Percentiles rank a stretch among this genome's conserved stretches.
These are phyloP conservation scores for Thecophora atra DNA, from an alignment of 2,888 invertebrate species.

Conservation along the genomic window DNA sequence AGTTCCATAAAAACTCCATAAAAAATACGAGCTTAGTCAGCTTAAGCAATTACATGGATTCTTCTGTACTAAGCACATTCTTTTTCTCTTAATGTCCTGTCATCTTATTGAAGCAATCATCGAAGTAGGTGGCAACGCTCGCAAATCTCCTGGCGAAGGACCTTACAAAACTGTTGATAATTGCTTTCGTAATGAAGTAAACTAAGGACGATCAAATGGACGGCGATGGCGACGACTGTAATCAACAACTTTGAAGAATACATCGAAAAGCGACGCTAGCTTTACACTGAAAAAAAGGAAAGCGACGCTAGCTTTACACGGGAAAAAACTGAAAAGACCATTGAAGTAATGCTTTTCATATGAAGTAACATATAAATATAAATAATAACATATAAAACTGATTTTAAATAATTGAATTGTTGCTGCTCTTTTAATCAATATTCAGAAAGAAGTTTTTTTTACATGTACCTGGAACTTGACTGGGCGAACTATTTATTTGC, in stretches of 20 bases:
- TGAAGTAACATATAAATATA: too few species aligned
- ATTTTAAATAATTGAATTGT: too few species aligned
- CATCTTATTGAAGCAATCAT: conserved; percentile 15
- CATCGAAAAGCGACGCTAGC: neutral
- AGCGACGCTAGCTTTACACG: neutral
- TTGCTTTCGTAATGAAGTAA: conserved; percentile 22
- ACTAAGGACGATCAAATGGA: neutral
- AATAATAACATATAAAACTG: too few species aligned
- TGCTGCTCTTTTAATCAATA: too few species aligned
- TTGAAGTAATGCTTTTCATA: too few species aligned
- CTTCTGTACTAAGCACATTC: neutral
- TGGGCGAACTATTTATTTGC: conserved; percentile 22
- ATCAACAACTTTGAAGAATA: conserved; percentile 5
- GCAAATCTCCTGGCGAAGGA: conserved; percentile 30
- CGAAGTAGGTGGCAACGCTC: conserved; percentile 29
- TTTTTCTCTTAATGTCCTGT: too few species aligned
- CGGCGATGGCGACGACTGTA: conserved; percentile 7
- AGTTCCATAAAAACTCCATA: neutral
- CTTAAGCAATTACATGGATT: conserved; percentile 24
- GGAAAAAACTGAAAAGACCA: too few species aligned
- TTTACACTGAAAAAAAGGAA: neutral
- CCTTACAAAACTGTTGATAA: conserved; percentile 32
- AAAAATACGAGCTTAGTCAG: conserved; percentile 2
- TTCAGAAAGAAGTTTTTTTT: neutral
- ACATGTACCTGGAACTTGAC: conserved; percentile 1